These are phyloP conservation scores for Oncorhynchus gorbuscha DNA, from an alignment of 2,113 vertebrate species.

Conservation along the genomic window DNA sequence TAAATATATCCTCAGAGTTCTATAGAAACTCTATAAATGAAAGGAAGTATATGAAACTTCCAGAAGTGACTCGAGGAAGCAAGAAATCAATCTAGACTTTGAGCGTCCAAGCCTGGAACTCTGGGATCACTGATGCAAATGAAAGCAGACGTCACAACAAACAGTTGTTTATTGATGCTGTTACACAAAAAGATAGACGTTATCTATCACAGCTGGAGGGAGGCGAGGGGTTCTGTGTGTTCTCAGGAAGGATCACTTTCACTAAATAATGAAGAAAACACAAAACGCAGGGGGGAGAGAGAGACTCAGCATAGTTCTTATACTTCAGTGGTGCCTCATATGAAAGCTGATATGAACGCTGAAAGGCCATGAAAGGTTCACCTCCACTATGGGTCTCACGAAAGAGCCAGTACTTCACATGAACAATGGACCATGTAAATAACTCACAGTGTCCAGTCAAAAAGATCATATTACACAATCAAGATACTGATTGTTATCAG, in stretches of 20 bases:
- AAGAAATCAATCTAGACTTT: neutral
- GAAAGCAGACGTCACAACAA: conserved; percentile 16
- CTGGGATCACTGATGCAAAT: conserved; percentile 1
- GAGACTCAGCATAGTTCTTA: neutral
- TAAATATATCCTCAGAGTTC: neutral
- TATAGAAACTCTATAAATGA: too few relatives aligned
- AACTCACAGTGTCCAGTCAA: conserved; percentile 1
- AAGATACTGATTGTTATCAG: conserved; percentile 7
- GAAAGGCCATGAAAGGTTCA: neutral
- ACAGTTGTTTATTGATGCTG: neutral
- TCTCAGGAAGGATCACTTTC: neutral
- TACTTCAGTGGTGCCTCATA: neutral
- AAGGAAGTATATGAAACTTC: too few relatives aligned
- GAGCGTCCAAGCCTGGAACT: too few relatives aligned
- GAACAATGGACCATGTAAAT: neutral
- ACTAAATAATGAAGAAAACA: conserved; percentile 14
- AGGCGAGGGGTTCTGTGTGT: neutral
- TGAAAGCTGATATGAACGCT: neutral
- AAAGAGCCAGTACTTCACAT: neutral
- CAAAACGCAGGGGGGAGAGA: neutral
- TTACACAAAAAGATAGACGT: conserved; percentile 17
- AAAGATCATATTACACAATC: conserved; percentile 16
- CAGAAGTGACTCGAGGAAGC: neutral
- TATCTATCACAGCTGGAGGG: conserved; percentile 10
- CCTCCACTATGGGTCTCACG: neutral